phyloP scores from a whole-genome alignment of 2,888 invertebrate genomes.

The Aplocera efformata region DNA sequence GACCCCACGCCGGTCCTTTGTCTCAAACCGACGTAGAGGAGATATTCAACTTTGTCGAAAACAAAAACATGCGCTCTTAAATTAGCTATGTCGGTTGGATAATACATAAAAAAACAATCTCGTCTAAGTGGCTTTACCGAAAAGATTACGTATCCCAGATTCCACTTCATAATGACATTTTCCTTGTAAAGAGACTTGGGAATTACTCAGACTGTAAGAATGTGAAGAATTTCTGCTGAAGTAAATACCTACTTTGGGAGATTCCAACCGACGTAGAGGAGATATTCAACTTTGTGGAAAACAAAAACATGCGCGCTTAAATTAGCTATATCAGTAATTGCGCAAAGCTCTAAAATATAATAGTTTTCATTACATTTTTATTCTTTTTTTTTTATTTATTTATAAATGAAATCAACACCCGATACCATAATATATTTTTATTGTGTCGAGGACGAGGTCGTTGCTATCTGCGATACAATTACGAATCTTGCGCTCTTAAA shows the following conservation, averaged over 20 bases:
- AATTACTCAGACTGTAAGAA: constrained; percentile 5
- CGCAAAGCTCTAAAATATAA: too few species aligned
- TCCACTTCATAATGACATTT: constrained; percentile 2
- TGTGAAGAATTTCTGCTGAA: neutral
- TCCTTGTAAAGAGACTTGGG: constrained; percentile 6
- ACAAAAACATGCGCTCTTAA: neutral
- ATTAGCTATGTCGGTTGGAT: too few species aligned
- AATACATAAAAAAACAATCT: neutral
- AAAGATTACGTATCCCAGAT: neutral
- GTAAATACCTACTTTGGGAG: neutral
- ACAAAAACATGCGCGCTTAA: neutral
- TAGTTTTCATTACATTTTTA: too few species aligned
- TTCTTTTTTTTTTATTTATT: too few species aligned
- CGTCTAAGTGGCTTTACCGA: neutral
- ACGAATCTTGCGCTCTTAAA: too few species aligned
- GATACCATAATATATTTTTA: too few species aligned
- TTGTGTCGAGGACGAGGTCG: too few species aligned
- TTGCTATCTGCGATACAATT: too few species aligned
- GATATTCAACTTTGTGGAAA: constrained; percentile 11
- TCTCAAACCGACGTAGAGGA: neutral
- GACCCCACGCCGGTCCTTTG: constrained; percentile 1
- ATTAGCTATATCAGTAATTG: too few species aligned
- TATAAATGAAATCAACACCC: too few species aligned
- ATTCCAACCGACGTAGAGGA: neutral
- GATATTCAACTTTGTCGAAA: constrained; percentile 12